These are phyloP conservation scores for Quiscalus mexicanus DNA, from an alignment of 2,113 vertebrate species.

Conservation along the genomic window DNA sequence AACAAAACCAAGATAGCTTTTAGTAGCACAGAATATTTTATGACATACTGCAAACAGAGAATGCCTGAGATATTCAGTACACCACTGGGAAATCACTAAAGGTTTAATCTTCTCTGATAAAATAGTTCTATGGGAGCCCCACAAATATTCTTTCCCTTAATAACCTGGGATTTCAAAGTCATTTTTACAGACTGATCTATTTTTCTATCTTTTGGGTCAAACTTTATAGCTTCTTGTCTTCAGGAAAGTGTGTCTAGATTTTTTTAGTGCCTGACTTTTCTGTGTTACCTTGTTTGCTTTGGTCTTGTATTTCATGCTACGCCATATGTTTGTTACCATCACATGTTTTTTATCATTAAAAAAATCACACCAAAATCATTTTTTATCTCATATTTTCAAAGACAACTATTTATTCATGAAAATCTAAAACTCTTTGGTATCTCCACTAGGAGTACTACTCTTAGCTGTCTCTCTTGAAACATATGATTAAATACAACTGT, in stretches of 20 bases:
- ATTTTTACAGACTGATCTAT: background rate
- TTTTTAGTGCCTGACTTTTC: background rate
- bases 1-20: constrained; percentile 16
- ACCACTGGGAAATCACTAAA: background rate
- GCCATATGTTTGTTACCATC: background rate
- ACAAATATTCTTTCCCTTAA: background rate
- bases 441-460: background rate
- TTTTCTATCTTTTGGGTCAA: background rate
- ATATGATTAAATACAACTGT: background rate
- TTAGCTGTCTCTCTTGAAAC: background rate
- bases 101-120: background rate
- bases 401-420: background rate
- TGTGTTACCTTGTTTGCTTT: background rate
- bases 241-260: background rate
- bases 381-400: background rate
- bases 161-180: background rate
- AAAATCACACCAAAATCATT: background rate
- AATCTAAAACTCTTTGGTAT: background rate
- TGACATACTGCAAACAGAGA: background rate
- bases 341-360: background rate
- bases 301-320: background rate
- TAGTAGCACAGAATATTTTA: background rate
- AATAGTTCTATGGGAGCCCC: background rate
- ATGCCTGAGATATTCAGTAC: background rate
- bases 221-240: background rate